Evolutionary conservation across 2,113 vertebrate species (phyloP).

Genomic region (Percina caprodes): DNA sequence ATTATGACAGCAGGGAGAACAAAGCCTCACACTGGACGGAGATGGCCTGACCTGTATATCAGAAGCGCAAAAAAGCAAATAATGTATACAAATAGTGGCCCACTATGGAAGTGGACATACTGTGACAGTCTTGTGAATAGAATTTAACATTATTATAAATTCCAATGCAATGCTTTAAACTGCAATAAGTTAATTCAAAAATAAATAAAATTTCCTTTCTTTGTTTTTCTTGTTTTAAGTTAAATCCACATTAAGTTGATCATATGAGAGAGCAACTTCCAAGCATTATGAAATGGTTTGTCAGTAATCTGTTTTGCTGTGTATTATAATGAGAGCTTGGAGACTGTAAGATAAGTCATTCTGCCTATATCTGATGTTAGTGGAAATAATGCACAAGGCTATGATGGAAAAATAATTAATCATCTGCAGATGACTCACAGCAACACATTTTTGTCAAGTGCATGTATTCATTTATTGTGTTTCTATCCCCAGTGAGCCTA

Average conservation of each 20-base stretch:
- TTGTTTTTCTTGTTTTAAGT: not conserved
- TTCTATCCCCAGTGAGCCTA: not conserved
- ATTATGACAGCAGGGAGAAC: conserved; percentile 20
- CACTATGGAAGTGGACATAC: not conserved
- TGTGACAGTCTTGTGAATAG: not conserved
- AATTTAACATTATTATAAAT: not conserved
- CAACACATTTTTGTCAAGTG: no score
- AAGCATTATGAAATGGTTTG: not conserved
- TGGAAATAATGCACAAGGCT: not conserved
- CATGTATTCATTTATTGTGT: not conserved
- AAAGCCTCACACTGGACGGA: not conserved
- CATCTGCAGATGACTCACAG: no score
- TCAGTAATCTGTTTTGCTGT: conserved; percentile 12
- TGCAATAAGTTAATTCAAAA: not conserved
- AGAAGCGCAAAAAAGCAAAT: not conserved
- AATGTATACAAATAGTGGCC: not conserved
- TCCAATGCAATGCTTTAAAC: not conserved
- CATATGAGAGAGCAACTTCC: not conserved
- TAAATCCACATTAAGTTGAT: not conserved
- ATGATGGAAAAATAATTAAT: no score
- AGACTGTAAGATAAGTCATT: not conserved
- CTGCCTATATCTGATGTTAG: not conserved
- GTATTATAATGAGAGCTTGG: not conserved
- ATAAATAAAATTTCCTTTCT: not conserved
- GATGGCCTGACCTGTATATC: conserved; percentile 10